Evolutionary conservation across 2,888 invertebrate genomes (phyloP).

Genomic region (Protula sp.): DNA sequence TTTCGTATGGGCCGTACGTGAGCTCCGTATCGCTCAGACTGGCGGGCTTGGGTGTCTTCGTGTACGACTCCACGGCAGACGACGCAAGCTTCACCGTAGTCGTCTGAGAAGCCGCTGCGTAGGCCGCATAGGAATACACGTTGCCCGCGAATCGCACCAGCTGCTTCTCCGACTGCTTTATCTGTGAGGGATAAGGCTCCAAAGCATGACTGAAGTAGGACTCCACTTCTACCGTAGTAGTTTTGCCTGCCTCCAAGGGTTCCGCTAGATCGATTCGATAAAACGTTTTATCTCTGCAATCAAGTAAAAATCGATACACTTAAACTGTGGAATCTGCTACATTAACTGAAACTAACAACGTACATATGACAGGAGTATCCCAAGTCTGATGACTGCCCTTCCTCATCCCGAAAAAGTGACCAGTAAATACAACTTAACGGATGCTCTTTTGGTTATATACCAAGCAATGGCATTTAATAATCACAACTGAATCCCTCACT

Average conservation of each 20-base stretch:
- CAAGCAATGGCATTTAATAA: too few relatives aligned
- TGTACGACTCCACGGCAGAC: slow-evolving; percentile 63
- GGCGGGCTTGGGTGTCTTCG: slow-evolving; percentile 43
- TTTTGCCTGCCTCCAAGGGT: slow-evolving; percentile 40
- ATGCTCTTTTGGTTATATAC: too few relatives aligned
- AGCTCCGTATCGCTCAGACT: slow-evolving; percentile 73
- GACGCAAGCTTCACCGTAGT: slow-evolving; percentile 74
- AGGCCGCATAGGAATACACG: slow-evolving; percentile 78
- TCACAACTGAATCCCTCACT: too few relatives aligned
- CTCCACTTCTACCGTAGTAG: slow-evolving; percentile 43
- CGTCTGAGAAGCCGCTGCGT: slow-evolving; percentile 72
- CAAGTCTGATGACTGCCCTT: too few relatives aligned
- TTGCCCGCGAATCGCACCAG: slow-evolving; percentile 81
- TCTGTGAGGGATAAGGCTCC: slow-evolving; percentile 77
- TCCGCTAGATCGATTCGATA: slow-evolving; percentile 40
- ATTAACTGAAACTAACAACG: background rate
- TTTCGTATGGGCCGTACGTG: slow-evolving; percentile 82
- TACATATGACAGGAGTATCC: too few relatives aligned
- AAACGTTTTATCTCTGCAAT: slow-evolving; percentile 30
- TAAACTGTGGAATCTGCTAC: too few relatives aligned
- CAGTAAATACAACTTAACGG: too few relatives aligned
- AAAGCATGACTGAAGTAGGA: slow-evolving; percentile 71
- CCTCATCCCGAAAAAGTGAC: too few relatives aligned
- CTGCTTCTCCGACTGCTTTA: slow-evolving; percentile 90
- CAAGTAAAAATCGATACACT: too few relatives aligned